Conservation (phyloP, 2,888 invertebrate species). For the Phaonia tiefii region DNA sequence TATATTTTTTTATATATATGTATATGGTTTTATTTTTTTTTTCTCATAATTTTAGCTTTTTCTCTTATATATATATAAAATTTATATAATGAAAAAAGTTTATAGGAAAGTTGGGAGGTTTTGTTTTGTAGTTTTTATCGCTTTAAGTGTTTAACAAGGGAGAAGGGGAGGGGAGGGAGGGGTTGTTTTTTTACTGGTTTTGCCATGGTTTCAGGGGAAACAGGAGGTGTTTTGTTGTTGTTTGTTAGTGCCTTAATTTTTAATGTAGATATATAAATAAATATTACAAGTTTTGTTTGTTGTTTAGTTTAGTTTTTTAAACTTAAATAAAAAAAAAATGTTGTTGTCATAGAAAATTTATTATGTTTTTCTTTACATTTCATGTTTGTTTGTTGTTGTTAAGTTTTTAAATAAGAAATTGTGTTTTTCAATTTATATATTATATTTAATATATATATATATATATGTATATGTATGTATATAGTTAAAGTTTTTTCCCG, state of each 20-base stretch:
- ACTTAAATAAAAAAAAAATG: slow-evolving; percentile 46
- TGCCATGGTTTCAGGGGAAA: slow-evolving; percentile 3
- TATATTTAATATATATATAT: slow-evolving; percentile 13
- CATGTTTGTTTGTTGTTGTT: no score
- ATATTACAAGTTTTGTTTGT: slow-evolving; percentile 35
- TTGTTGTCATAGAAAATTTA: slow-evolving; percentile 46
- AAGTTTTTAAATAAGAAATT: slow-evolving; percentile 52
- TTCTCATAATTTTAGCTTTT: not conserved
- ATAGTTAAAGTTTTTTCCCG: slow-evolving; percentile 8
- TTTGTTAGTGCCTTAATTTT: slow-evolving; percentile 54
- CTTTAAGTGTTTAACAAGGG: not conserved
- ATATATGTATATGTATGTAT: slow-evolving; percentile 45
- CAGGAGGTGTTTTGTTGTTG: slow-evolving; percentile 43
- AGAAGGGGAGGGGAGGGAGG: not conserved
- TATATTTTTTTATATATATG: slow-evolving; percentile 48
- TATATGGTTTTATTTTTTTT: slow-evolving; percentile 38
- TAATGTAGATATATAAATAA: slow-evolving; percentile 30
- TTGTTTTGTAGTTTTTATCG: no score
- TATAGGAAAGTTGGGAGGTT: slow-evolving; percentile 18
- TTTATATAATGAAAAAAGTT: slow-evolving; percentile 4
- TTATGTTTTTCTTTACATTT: no score
- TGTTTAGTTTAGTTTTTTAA: slow-evolving; percentile 40
- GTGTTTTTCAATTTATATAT: slow-evolving; percentile 43
- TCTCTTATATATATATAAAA: slow-evolving; percentile 5
- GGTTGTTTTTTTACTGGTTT: not conserved